Evolutionary conservation across 2,113 vertebrate species (phyloP).

Genomic region (Tragulus kanchil): DNA sequence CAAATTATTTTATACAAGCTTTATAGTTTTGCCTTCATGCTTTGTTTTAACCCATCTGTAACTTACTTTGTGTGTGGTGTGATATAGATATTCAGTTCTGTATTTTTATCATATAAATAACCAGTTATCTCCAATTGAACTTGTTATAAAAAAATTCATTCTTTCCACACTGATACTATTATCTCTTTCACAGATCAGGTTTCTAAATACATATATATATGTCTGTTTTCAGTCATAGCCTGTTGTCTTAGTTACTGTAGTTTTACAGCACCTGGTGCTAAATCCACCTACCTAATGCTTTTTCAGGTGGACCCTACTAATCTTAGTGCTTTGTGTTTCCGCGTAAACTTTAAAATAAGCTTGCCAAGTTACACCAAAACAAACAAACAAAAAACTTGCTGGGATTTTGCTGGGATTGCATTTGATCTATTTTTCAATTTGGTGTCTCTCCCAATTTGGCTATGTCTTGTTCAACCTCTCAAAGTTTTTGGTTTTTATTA

Average conservation of each 20-base stretch:
- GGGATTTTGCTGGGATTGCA: not conserved
- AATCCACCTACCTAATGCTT: not conserved
- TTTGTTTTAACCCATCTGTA: not conserved
- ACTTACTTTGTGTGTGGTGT: conserved; percentile 11
- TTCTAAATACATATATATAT: not conserved
- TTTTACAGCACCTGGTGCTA: not conserved
- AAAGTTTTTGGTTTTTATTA: not conserved
- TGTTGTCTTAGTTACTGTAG: not conserved
- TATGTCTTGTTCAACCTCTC: not conserved
- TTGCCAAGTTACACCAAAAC: not conserved
- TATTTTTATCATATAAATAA: conserved; percentile 16
- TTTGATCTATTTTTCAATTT: not conserved
- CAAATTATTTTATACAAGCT: conserved; percentile 4
- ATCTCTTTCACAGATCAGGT: not conserved
- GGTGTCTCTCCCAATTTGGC: not conserved
- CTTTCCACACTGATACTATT: not conserved
- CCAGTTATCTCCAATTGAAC: not conserved
- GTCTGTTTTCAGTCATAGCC: not conserved
- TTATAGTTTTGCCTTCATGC: conserved; percentile 14
- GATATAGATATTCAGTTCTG: not conserved
- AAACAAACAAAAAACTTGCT: not conserved
- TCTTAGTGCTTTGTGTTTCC: not conserved
- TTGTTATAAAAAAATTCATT: not conserved
- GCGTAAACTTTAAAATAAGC: not conserved
- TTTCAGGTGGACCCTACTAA: not conserved